These are phyloP conservation scores for Arrhamphus sclerolepis DNA, from an alignment of 2,797 vertebrate species.

Conservation along the genomic window DNA sequence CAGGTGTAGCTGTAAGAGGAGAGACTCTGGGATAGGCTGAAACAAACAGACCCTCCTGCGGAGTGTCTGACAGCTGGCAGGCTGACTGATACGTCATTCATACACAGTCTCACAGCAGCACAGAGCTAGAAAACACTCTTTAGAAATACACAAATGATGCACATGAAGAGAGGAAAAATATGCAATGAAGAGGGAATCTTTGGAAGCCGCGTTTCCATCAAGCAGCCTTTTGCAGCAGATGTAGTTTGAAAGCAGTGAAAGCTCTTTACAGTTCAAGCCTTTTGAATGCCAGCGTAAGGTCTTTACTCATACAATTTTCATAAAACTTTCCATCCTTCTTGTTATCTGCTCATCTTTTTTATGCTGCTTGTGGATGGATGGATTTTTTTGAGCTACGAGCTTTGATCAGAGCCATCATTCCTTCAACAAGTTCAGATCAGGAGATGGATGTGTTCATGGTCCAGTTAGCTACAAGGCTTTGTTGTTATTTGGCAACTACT, in stretches of 20 bases:
- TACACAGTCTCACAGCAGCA: too few species aligned
- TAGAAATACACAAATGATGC: too few species aligned
- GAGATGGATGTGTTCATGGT: too few species aligned
- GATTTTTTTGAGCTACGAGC: too few species aligned
- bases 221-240: neutral
- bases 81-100: slow-evolving; percentile 34
- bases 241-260: neutral
- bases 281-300: neutral
- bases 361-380: too few species aligned
- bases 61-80: slow-evolving; percentile 44
- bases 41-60: slow-evolving; percentile 46
- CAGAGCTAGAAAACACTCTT: too few species aligned
- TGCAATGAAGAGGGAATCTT: too few species aligned
- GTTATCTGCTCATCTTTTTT: slow-evolving; percentile 1
- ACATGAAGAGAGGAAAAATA: too few species aligned
- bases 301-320: too few species aligned
- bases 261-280: neutral
- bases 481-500: neutral
- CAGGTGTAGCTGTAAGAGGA: slow-evolving; percentile 20
- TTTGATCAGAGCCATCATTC: too few species aligned
- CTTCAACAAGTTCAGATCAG: too few species aligned
- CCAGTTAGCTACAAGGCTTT: neutral
- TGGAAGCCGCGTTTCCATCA: too few species aligned
- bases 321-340: neutral
- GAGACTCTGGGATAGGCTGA: slow-evolving; percentile 16